Percentiles rank a stretch among this genome's conserved stretches.
Evolutionary conservation across 2,797 vertebrate species (phyloP).

Genomic region (Tragopan temminckii): DNA sequence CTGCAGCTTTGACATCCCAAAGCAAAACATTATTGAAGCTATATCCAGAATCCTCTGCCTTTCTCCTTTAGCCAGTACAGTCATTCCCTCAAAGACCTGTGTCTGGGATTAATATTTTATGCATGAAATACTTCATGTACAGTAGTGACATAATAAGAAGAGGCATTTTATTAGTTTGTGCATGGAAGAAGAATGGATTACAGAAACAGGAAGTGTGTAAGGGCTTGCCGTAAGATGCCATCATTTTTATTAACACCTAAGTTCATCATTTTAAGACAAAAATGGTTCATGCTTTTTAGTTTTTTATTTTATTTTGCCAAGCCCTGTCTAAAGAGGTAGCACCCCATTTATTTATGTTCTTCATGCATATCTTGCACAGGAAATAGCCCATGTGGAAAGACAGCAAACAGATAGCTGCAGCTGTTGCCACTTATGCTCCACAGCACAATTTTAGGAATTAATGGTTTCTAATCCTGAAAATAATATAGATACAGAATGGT

Average conservation of each 20-base stretch:
- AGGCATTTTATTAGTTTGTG: constrained; percentile 67
- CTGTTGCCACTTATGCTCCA: constrained; percentile 77
- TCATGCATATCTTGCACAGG: constrained; percentile 55
- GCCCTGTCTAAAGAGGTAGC: background rate
- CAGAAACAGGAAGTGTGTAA: constrained; percentile 43
- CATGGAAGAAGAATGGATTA: constrained; percentile 35
- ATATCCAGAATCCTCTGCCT: constrained; percentile 12
- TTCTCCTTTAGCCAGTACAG: constrained; percentile 31
- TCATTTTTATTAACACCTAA: constrained; percentile 63
- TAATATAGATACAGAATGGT: constrained; percentile 62
- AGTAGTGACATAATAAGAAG: constrained; percentile 79
- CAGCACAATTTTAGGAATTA: constrained; percentile 81
- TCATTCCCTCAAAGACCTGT: constrained; percentile 44
- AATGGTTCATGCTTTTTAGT: constrained; percentile 23
- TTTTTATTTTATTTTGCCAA: constrained; percentile 58
- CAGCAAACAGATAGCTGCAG: constrained; percentile 70
- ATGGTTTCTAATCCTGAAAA: constrained; percentile 77
- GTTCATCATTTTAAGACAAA: constrained; percentile 48
- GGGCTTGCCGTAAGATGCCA: constrained; percentile 51
- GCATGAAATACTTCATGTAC: constrained; percentile 73
- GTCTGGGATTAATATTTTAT: constrained; percentile 72
- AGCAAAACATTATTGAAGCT: background rate
- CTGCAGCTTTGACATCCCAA: background rate
- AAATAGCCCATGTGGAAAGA: constrained; percentile 77
- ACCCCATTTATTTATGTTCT: constrained; percentile 41